Conservation (phyloP, 2,888 invertebrate species). For the Pelosia muscerda region DNA sequence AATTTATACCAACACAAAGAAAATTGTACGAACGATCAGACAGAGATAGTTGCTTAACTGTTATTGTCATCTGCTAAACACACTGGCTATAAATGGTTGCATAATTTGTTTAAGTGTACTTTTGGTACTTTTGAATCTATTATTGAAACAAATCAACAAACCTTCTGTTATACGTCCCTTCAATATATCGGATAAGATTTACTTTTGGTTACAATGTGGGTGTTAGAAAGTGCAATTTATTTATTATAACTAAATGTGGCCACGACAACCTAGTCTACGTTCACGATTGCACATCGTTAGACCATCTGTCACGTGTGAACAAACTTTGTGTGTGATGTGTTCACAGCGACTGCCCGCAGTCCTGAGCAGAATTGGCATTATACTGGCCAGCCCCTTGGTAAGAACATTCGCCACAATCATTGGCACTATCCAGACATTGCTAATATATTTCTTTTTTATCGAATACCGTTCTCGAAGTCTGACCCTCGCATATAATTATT, state of each 20-base stretch:
- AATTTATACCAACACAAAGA: neutral
- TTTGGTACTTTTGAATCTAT: neutral
- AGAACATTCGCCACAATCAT: conserved; percentile 87
- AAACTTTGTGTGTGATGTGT: conserved; percentile 89
- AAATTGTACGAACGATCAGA: neutral
- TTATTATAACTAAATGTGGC: conserved; percentile 61
- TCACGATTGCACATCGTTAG: conserved; percentile 80
- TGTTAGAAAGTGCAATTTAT: conserved; percentile 37
- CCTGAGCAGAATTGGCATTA: conserved; percentile 98
- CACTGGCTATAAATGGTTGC: neutral
- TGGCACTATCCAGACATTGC: conserved; percentile 81
- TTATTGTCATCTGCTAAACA: neutral
- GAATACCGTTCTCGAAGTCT: conserved; percentile 27
- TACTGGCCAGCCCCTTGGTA: conserved; percentile 98
- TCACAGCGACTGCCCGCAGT: conserved; percentile 98
- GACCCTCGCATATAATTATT: conserved; percentile 15
- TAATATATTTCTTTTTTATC: conserved; percentile 72
- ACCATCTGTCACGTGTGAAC: conserved; percentile 85
- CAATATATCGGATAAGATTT: neutral
- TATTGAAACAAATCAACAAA: neutral
- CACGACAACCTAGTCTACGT: conserved; percentile 82
- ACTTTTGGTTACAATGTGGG: conserved; percentile 18
- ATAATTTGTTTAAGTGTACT: neutral
- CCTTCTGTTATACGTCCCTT: neutral
- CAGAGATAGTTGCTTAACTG: neutral